Conservation (phyloP, 1,140 invertebrate genomes). For the Megalopta genalis region DNA sequence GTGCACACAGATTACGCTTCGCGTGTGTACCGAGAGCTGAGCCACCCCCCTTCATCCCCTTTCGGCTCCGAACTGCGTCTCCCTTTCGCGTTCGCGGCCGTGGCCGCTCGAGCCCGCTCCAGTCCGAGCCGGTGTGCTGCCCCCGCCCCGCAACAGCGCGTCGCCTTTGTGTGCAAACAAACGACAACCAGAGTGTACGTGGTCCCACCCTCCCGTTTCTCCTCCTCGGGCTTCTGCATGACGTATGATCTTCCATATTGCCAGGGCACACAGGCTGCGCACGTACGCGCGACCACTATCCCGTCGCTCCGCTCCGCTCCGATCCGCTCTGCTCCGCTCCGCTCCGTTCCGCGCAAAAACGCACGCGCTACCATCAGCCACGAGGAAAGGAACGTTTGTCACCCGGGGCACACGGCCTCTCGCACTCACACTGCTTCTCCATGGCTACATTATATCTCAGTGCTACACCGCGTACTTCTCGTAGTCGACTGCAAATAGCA, state of each 20-base stretch:
- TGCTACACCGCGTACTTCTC: constrained; percentile 61
- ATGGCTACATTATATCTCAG: constrained; percentile 72
- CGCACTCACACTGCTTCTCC: constrained; percentile 40
- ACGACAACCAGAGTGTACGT: constrained; percentile 41
- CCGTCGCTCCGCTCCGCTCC: not conserved
- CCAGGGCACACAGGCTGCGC: constrained; percentile 61
- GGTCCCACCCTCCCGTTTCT: constrained; percentile 34
- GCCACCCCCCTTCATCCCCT: constrained; percentile 4
- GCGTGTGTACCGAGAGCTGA: not conserved
- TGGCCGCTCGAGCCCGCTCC: no score
- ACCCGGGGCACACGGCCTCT: constrained; percentile 46
- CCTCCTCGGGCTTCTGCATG: constrained; percentile 66
- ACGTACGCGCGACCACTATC: constrained; percentile 33
- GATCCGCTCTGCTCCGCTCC: not conserved
- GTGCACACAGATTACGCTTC: not conserved
- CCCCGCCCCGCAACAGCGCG: not conserved
- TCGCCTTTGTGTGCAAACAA: constrained; percentile 65
- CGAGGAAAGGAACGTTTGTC: constrained; percentile 67
- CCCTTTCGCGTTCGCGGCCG: not conserved
- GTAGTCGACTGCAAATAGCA: constrained; percentile 70
- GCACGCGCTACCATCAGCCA: not conserved
- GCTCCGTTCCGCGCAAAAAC: constrained; percentile 38
- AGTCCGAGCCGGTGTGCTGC: not conserved
- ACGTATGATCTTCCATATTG: constrained; percentile 77
- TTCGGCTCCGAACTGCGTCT: constrained; percentile 15